These are phyloP conservation scores for Etia nguti DNA, from an alignment of 2,113 vertebrate genomes.

Conservation along the genomic window DNA sequence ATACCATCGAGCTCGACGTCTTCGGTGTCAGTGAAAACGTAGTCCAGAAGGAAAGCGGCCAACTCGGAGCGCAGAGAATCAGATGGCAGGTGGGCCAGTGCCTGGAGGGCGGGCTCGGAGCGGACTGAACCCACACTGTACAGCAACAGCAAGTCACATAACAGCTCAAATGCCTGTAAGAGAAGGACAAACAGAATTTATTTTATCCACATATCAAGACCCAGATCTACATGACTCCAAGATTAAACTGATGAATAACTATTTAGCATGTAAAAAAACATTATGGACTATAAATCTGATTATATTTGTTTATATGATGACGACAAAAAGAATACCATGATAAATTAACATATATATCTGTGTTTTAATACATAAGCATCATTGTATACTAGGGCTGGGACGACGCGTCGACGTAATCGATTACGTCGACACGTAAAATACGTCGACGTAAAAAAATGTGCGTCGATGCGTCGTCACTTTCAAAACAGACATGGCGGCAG, in stretches of 20 bases:
- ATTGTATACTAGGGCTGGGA: no score
- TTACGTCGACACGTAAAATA: no score
- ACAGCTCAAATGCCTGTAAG: slow-evolving; percentile 79
- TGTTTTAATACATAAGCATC: neutral
- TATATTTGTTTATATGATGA: neutral
- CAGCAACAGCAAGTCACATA: slow-evolving; percentile 85
- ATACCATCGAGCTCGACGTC: slow-evolving; percentile 39
- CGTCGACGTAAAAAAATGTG: no score
- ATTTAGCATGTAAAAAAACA: neutral
- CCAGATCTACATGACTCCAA: neutral
- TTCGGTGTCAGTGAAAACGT: slow-evolving; percentile 74
- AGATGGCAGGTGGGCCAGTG: slow-evolving; percentile 65
- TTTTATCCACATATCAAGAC: neutral
- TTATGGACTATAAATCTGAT: neutral
- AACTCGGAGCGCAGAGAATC: slow-evolving; percentile 77
- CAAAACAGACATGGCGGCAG: no score
- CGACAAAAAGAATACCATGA: neutral
- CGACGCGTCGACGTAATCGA: no score
- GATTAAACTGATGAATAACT: neutral
- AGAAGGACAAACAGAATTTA: neutral
- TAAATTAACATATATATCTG: neutral
- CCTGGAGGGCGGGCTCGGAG: slow-evolving; percentile 50
- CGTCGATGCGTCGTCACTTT: no score
- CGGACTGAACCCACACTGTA: slow-evolving; percentile 61
- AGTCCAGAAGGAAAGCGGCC: slow-evolving; percentile 83